phyloP scores from a whole-genome alignment of 64 coral and sea anemone species.

The Anthopleura sola region DNA sequence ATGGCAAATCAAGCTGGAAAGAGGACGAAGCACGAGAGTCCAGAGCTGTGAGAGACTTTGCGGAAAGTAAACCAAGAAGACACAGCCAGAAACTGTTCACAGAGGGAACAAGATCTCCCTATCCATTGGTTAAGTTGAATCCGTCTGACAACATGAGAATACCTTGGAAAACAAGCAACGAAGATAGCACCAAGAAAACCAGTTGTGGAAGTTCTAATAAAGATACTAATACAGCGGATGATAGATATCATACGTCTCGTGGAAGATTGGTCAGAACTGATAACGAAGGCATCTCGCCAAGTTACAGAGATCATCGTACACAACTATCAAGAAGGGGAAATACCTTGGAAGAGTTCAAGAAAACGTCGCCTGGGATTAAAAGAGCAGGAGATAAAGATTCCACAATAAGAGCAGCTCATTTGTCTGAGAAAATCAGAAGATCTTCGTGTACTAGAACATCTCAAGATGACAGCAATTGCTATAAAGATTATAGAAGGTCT shows the following conservation, averaged over 20 bases:
- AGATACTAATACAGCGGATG: neutral
- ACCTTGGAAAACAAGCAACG: neutral
- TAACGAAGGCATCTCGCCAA: neutral
- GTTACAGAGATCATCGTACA: too few species aligned
- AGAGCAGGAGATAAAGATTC: neutral
- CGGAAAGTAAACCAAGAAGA: neutral
- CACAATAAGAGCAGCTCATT: neutral
- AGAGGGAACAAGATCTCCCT: neutral
- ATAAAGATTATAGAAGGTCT: neutral
- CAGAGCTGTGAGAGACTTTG: neutral
- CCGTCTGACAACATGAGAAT: neutral
- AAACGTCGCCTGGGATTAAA: neutral
- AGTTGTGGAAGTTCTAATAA: neutral
- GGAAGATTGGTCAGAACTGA: neutral
- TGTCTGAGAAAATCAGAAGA: neutral
- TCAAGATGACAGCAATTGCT: neutral
- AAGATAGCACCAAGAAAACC: neutral
- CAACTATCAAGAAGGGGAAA: too few species aligned
- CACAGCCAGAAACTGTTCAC: neutral
- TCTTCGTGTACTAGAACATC: neutral
- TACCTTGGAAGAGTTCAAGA: too few species aligned
- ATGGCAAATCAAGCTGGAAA: neutral
- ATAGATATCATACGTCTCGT: neutral
- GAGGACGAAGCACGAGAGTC: neutral
- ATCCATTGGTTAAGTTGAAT: neutral